phyloP scores from a whole-genome alignment of 2,888 invertebrate species.

The Carcina quercana region DNA sequence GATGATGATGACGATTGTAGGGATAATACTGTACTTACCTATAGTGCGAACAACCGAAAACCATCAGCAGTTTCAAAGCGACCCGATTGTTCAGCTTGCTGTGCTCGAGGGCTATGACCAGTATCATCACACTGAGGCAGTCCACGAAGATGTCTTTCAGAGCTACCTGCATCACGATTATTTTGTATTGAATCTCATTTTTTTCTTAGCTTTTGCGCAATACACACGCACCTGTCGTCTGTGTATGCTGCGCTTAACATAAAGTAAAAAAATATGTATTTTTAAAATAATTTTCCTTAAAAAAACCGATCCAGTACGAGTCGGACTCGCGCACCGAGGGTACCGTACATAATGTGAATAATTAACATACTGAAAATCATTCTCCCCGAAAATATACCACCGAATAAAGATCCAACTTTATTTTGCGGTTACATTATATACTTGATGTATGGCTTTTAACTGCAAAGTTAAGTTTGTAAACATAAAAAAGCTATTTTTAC shows the following conservation, averaged over 20 bases:
- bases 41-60: slow-evolving; percentile 56
- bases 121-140: slow-evolving; percentile 41
- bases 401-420: too few relatives aligned
- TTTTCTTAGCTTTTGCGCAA: neutral
- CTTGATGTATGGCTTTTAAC: too few relatives aligned
- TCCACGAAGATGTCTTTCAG: slow-evolving; percentile 39
- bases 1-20: too few relatives aligned
- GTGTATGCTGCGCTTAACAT: too few relatives aligned
- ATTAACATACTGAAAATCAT: too few relatives aligned
- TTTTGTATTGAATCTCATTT: neutral
- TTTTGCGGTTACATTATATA: too few relatives aligned
- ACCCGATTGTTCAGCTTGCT: slow-evolving; percentile 36
- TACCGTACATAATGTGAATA: too few relatives aligned
- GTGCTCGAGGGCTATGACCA: slow-evolving; percentile 41
- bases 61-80: slow-evolving; percentile 41
- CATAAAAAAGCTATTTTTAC: too few relatives aligned
- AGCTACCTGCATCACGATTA: slow-evolving; percentile 39
- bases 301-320: slow-evolving; percentile 27
- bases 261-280: neutral
- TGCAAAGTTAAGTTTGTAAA: too few relatives aligned
- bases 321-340: too few relatives aligned
- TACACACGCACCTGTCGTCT: too few relatives aligned
- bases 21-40: slow-evolving; percentile 28
- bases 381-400: too few relatives aligned
- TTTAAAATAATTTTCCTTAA: slow-evolving; percentile 28